Base-by-base conservation (phyloP, 1,140 invertebrate genomes). In the Anastatus disparis region DNA sequence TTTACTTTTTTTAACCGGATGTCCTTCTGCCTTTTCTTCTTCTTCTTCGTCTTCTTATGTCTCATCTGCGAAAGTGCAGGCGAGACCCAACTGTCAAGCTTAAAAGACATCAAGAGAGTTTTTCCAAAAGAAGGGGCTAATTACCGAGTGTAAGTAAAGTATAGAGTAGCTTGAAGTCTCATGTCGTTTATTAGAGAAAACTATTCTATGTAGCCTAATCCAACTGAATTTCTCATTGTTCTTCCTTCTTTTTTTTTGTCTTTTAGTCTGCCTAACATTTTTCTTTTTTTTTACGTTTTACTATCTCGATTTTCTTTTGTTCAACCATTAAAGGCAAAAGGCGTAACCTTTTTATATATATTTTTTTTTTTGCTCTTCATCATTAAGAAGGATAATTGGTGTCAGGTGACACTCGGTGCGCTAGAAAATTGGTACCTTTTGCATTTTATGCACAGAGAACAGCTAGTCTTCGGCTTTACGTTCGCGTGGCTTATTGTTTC, bases 361-460 rank as follows among this genome's bases (percentile, higher is more conserved):
- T n/a, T n/a, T 59, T 42, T 61, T 64, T 46, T 70, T 56, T 70
- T 46, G 20, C 15, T 9, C 46, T 35, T 61, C 24, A 6, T 61
- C 42, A 13, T 71, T 61, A 65, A 59, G 24, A 10, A 35, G 42
- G 70, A 71, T 71, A 71, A 71, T 71, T 71, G 70, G 31, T 61
- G 53, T 66, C 53, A 59, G 62, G 53, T 71, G 56, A 71, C 55
- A 29, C 35, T 61, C 46, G 29, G 20, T 10, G n/a, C n/a, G 40
- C 29, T 55, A 50, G 17, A 22, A 40, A 15, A 63, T 70, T 70
- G n/a, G 31, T 59, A 65, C 27, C 26, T 64, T n/a, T 71, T 65
- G 26, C 22, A 40, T 65, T 65, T n/a, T n/a, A n/a, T n/a, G n/a
- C n/a, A n/a, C n/a, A n/a, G n/a, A n/a, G 22, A 24, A n/a, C 9